phyloP scores from a whole-genome alignment of 23 tunicate genomes.

The Trididemnum miniatum region DNA sequence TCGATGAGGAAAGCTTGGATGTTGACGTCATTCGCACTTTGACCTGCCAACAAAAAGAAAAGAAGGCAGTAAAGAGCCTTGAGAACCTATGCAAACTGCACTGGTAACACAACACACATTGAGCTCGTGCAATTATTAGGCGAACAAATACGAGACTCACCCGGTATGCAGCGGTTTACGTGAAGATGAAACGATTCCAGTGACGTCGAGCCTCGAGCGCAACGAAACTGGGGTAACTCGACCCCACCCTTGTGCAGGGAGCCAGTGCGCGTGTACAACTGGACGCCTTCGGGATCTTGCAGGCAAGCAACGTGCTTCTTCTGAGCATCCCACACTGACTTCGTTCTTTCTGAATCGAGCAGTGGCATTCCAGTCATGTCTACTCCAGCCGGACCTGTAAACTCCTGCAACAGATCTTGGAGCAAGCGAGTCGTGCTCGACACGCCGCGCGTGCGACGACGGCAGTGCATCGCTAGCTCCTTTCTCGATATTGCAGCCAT shows the following conservation, averaged over 20 bases:
- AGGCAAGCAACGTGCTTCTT: conserved; percentile 43
- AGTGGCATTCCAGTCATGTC: background rate
- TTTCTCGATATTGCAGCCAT: background rate
- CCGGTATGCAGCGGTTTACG: background rate
- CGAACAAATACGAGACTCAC: background rate
- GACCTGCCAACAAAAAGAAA: background rate
- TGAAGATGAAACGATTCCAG: conserved; percentile 18
- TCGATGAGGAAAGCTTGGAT: background rate
- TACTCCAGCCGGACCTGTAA: background rate
- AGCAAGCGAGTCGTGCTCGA: background rate
- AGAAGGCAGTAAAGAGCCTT: no score
- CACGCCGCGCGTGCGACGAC: conserved; percentile 25
- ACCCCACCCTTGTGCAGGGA: conserved; percentile 13
- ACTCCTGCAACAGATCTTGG: background rate
- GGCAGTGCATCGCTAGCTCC: conserved; percentile 27
- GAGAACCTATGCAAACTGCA: no score
- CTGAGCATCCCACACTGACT: conserved; percentile 24
- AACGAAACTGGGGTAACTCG: conserved; percentile 25
- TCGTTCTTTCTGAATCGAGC: background rate
- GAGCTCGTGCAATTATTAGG: no score
- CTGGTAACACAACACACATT: no score
- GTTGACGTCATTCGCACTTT: background rate
- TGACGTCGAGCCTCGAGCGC: conserved; percentile 13
- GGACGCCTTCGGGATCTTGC: conserved; percentile 11
- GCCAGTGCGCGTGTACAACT: conserved; percentile 31